Evolutionary conservation across 2,113 vertebrate genomes (phyloP), one percentile per base, ranked within the genome.

Genomic region (Alethe castanea): DNA sequence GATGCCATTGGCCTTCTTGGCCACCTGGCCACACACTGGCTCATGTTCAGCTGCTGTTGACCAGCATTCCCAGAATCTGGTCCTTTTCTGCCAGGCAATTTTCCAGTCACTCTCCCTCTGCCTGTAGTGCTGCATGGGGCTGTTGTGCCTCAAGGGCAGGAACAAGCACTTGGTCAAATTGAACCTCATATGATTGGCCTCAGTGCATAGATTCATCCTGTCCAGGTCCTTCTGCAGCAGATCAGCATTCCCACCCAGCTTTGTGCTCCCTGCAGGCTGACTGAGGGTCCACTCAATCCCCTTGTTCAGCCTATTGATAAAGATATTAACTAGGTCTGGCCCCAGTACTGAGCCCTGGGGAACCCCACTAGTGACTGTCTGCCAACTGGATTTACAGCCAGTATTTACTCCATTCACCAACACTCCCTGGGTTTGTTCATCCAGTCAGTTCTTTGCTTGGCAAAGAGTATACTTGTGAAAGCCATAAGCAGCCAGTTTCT

Each of bases 21-120:
- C 19, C n/a, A 35, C 47, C 16, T 61, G 40, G 86, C 11, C 17
- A 67, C 38, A 38, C 0, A 0, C 61, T 47, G 54, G n/a, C n/a
- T 89, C 9, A 6, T 18, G 16, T 67, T 74, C 29, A 47, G 19
- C n/a, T 9, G 19, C 38, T 45, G 24, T 24, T 4, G 3, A 25
- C 24, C n/a, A 40, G 24, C 9, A 31, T 2, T 2, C 6, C 29
- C 29, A 45, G 24, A 25, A 31, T 44, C 25, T 50, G 17, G 20
- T 69, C 29, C 40, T 61, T 54, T 47, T 69, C 62, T 66, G 48
- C n/a, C 47, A 36, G 28, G 16, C 38, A 47, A 13, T 61, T 54
- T 82, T 89, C 14, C 53, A 61, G n/a, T 38, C 17, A 7, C 29
- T 69, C 12, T 67, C 9, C 8, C 26, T 38, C n/a, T 54, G 47